A percentile compares a stretch with the other conserved stretches of the same genome.
Conservation (phyloP, 2,113 vertebrate species). For the Sander lucioperca region DNA sequence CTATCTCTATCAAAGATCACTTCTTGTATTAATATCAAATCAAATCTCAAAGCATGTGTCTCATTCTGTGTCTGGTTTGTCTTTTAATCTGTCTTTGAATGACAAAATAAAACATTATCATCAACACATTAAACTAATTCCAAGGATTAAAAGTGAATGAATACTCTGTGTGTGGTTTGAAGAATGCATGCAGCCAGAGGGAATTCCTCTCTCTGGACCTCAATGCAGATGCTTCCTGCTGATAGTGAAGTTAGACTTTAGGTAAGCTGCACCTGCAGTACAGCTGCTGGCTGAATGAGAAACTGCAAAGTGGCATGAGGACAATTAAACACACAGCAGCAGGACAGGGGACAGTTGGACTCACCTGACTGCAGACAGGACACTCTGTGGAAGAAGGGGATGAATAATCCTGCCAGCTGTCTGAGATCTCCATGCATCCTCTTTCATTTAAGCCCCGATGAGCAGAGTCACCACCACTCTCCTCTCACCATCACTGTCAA, state of each 20-base stretch:
- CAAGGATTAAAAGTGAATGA: background rate
- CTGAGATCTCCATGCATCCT: no score
- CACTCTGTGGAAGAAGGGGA: no score
- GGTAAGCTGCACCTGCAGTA: conserved; percentile 60
- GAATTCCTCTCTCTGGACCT: conserved; percentile 2
- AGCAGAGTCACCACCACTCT: no score
- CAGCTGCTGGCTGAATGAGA: no score
- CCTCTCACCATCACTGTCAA: no score
- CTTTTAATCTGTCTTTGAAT: background rate
- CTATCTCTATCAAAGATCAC: background rate
- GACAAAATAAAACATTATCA: background rate
- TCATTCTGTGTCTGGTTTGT: background rate
- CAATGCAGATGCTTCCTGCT: conserved; percentile 61
- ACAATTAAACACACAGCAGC: no score
- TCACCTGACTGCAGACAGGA: no score
- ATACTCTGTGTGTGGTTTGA: background rate
- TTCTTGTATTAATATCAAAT: background rate
- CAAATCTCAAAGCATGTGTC: background rate
- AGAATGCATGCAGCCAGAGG: background rate
- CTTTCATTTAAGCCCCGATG: no score
- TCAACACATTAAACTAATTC: background rate
- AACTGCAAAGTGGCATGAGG: no score
- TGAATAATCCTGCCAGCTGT: no score
- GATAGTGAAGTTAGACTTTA: conserved; percentile 63
- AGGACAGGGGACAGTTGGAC: no score